Base-by-base conservation (phyloP, 2,113 vertebrate species). In the Atractosteus spatula region DNA sequence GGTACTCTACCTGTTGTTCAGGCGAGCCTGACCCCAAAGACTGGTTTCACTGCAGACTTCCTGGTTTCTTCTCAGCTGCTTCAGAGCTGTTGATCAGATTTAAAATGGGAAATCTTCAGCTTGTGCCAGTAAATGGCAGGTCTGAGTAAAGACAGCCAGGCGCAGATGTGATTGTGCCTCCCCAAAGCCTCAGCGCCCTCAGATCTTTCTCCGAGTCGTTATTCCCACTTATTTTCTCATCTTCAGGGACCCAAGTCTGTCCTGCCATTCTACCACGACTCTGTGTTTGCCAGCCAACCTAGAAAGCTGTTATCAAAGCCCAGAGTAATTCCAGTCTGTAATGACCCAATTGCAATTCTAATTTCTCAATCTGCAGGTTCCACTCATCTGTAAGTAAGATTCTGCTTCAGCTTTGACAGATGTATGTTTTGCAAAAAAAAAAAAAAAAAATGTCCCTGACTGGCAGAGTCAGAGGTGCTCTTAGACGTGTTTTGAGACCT, bases 401-500 rank as follows among this genome's bases (percentile, higher is more conserved):
- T 69, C 62, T 41, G 61, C 62, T 75, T 29, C 16, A 29, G 29
- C 29, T 29, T 29, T 29, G 29, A 7, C 74, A 74, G 77, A 69
- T 71, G 65, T 78, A 69, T 73, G 78, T 74, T 62, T 76, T 69
- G 67, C 41, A 54, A 55, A 54, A 68, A 51, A 51, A 7, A 1
- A 51, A 51, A 51, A 7, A 51, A 51, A 51, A 7, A 51, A 51
- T 63, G 66, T 74, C 72, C 63, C 72, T 63, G 29, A 67, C 78
- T 73, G 64, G 69, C 73, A 62, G 69, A 66, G 55, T 10, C 14
- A 62, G 71, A 56, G 74, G 67, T 77, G 76, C 84, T 86, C 79
- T 72, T 70, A 59, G n/a, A 61, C 71, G 79, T 68, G 76, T 89
- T 84, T 86, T 77, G 77, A 84, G 86, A 90, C 86, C 84, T 72